Percentiles rank a stretch among this genome's conserved stretches.
Evolutionary conservation across 1,140 invertebrate species (phyloP).

Genomic region (Drosophila sproati): DNA sequence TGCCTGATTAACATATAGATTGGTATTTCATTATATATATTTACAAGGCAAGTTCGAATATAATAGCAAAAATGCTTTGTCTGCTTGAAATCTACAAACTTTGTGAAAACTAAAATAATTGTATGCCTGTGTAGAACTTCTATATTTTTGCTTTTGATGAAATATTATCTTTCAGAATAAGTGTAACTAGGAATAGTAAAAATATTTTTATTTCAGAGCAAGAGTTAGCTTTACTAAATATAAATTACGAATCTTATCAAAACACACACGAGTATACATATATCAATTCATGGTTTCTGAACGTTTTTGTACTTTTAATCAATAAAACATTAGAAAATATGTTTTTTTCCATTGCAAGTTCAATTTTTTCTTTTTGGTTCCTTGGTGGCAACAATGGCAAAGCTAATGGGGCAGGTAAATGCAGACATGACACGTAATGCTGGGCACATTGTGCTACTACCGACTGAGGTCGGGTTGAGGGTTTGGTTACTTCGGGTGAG

Average conservation of each 20-base stretch:
- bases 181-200: no score
- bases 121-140: no score
- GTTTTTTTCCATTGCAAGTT: background rate
- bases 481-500: constrained; percentile 8
- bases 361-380: background rate
- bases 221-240: no score
- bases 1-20: constrained; percentile 6
- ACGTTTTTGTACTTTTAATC: background rate
- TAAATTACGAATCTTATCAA: no score
- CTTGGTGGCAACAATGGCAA: constrained; percentile 9
- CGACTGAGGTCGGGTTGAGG: constrained; percentile 11
- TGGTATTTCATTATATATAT: background rate
- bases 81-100: no score
- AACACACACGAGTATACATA: no score
- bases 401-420: constrained; percentile 39
- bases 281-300: background rate
- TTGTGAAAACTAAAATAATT: no score
- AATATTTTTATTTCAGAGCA: no score
- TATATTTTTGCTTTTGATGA: no score
- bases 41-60: background rate
- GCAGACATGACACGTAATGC: background rate
- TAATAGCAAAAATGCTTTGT: background rate
- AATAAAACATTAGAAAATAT: background rate
- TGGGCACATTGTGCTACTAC: background rate
- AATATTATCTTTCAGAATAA: no score